phyloP scores from a whole-genome alignment of 2,113 vertebrate species.

The Picathartes gymnocephalus region DNA sequence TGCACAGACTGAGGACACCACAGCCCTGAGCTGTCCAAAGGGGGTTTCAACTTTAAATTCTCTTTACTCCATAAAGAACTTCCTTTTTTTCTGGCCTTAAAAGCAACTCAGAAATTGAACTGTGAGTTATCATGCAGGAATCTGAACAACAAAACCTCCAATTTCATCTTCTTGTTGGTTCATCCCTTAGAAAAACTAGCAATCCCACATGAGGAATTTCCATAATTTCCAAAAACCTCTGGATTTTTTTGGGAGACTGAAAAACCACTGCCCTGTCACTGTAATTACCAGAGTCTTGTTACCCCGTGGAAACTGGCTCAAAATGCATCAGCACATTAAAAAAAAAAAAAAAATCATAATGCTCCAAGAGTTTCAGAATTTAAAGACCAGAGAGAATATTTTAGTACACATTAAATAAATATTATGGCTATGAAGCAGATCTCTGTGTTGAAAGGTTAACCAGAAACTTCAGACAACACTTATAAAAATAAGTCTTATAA shows the following conservation, averaged over 20 bases:
- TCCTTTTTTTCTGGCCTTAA: not conserved
- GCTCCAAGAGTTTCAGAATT: not conserved
- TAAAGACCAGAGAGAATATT: not conserved
- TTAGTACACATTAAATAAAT: not conserved
- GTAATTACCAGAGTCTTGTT: not conserved
- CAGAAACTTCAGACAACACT: not conserved
- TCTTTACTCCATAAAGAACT: not conserved
- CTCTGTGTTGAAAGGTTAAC: not conserved
- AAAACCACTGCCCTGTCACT: not conserved
- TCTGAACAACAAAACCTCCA: not conserved
- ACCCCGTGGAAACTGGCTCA: not conserved
- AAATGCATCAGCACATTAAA: not conserved
- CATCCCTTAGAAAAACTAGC: not conserved
- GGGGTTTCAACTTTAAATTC: not conserved
- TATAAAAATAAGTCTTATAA: not conserved
- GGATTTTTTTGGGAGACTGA: not conserved
- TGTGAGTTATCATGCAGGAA: not conserved
- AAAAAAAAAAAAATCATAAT: not conserved
- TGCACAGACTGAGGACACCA: not conserved
- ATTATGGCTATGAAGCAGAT: not conserved
- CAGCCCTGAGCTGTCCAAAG: not conserved
- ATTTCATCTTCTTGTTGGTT: not conserved
- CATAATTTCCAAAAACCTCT: not conserved
- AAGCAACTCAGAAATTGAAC: not conserved
- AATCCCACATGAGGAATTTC: not conserved